Evolutionary conservation across 2,888 invertebrate species (phyloP), one percentile per base, ranked within the genome.

Genomic region (Cataglyphis albicans): DNA sequence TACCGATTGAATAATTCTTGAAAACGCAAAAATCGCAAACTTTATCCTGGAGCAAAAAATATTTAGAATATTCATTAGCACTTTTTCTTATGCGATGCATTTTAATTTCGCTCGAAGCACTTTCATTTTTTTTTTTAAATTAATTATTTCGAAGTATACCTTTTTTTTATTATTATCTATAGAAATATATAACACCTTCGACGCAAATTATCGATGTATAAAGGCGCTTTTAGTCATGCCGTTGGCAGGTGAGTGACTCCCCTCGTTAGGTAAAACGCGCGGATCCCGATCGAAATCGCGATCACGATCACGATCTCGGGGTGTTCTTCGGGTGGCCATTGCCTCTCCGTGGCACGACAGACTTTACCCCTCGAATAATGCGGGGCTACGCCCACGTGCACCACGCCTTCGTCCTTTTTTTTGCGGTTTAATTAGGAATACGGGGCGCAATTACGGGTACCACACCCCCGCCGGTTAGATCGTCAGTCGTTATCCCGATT

Each of bases 321-420:
- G n/a, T 68, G 61, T 59, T 52, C 70, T 44, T 57, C 29, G 29
- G 73, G 89, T 84, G 84, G 87, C 83, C 90, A 90, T 90, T 89
- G 90, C 89, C 82, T 81, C 48, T 41, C 48, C 25, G 35, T 85
- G 84, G 85, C 87, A 73, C 78, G 78, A 84, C 81, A 84, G 91
- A 90, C 88, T 21, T 91, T 90, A 91, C 90, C 86, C 91, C 89
- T 90, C 91, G 91, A 85, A 90, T 80, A 80, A 91, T 91, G 91
- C 90, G 91, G 91, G 90, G 91, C 92, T 90, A 90, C 88, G 87
- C 89, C 88, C 89, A 87, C 84, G 87, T 87, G 88, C 92, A 91
- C 93, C 92, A 93, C 93, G 92, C 93, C 93, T 90, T 68, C 70
- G 68, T 48, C 2, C 48, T 86, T 90, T 92, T 92, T 92, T 90